Evolutionary conservation across 1,140 invertebrate genomes (phyloP), one percentile per base, ranked within the genome.

Genomic region (Bombus confusus): DNA sequence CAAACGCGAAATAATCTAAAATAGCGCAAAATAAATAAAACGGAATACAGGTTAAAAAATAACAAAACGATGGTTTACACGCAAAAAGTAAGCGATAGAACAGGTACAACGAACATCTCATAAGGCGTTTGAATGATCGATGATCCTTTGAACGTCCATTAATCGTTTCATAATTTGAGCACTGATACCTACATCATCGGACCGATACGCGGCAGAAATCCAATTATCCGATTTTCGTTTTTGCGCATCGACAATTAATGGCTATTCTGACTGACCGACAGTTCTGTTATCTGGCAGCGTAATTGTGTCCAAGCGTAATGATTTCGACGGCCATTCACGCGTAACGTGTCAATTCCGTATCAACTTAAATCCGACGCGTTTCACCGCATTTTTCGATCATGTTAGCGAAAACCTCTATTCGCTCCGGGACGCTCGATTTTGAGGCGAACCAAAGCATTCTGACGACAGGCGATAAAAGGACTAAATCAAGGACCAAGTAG

Each of bases 161-260:
- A 83, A 83, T 83, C 74, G 62, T 69, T 47, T 41, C 73, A 22
- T 83, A 71, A 83, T 83, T 68, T 74, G 62, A 69, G 57, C 64
- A 47, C 69, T 59, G 57, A 83, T 77, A 76, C 0, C 25, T 62
- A 8, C 43, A 59, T 41, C 3, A 37, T 9, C 28, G 31, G 34
- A 13, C 64, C 22, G 41, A 68, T 68, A 64, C 74, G 74, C 34
- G 81, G 28, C 64, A 77, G 81, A 83, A 77, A 83, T 83, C 73
- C 74, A 83, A 83, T 83, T 83, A 77, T 66, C 81, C 34, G 73
- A 68, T 77, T 83, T 83, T 64, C 81, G 81, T 83, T 85, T 85
- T 85, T 79, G 68, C 52, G 39, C 39, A 28, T 12, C 72, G 39
- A 47, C 57, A 79, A 85, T 72, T 85, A 85, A 85, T 79, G 31